These are phyloP conservation scores for Oxygymnocypris stewartii DNA, from an alignment of 2,113 vertebrate genomes.

Conservation along the genomic window DNA sequence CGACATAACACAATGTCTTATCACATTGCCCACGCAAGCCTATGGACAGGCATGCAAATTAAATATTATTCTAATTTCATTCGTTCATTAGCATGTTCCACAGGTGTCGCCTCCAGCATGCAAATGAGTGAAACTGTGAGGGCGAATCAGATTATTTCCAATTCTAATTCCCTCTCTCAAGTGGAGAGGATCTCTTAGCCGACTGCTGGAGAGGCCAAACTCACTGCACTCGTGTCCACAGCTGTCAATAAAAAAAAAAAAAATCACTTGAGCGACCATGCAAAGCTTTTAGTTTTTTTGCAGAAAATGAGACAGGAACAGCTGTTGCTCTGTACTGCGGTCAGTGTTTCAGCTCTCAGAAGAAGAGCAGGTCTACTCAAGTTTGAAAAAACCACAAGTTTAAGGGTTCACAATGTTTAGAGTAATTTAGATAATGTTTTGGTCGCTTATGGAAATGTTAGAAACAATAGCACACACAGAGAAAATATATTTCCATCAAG, in stretches of 20 bases:
- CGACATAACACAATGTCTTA: conserved; percentile 8
- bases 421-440: neutral
- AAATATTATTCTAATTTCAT: conserved; percentile 54
- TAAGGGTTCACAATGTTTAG: neutral
- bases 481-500: too few relatives aligned
- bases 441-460: neutral
- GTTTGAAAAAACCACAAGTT: neutral
- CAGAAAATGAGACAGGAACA: conserved; percentile 31
- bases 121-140: conserved; percentile 33
- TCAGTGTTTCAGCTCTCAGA: conserved; percentile 54
- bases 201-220: conserved; percentile 31
- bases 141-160: conserved; percentile 44
- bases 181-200: conserved; percentile 28
- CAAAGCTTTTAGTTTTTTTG: conserved; percentile 24
- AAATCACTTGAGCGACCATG: conserved; percentile 24
- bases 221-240: conserved; percentile 17
- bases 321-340: conserved; percentile 76
- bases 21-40: conserved; percentile 27
- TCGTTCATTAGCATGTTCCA: conserved; percentile 53
- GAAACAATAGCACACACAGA: neutral
- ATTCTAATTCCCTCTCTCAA: conserved; percentile 47
- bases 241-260: conserved; percentile 35
- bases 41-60: conserved; percentile 45
- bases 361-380: neutral
- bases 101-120: conserved; percentile 52